Evolutionary conservation across 2,113 vertebrate species (phyloP), one percentile per base, ranked within the genome.

Genomic region (Aleadryas rufinucha): DNA sequence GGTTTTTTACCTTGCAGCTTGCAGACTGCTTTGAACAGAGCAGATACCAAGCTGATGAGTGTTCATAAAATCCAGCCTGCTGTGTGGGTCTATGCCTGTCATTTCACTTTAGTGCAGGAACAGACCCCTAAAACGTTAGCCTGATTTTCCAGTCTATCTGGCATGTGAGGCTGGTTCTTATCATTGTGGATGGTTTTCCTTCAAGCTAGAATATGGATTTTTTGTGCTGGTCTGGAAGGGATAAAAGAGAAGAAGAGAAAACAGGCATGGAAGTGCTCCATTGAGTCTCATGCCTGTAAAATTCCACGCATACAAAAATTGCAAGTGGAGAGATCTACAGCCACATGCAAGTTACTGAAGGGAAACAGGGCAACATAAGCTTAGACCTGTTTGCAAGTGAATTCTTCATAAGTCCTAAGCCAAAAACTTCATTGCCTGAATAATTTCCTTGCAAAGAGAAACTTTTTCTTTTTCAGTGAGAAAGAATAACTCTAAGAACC

Each of bases 401-500:
- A 75, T 93, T 94, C 86, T 91, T 50, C 61, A 24, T 54, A 92
- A 71, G 3, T 15, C 18, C 17, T 57, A 17, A 91, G 87, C 27
- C 65, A 95, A 63, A 85, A 91, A 88, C 49, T 91, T 87, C 13
- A 10, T 81, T 86, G 56, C 33, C 75, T 76, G 47, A 82, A 64
- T 72, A 10, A 86, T 87, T 92, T 93, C 74, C 92, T 87, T 86
- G 76, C 75, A 87, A 93, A 41, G 21, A 90, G 53, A 50, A 89
- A 91, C 64, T 80, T 69, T 28, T 56, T 92, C 44, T 81, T 79
- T 31, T 33, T 35, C 60, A n/a, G 30, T 78, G 96, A 96, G 97
- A 96, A 97, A 95, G 57, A 96, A 66, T 93, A 94, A 27, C 89
- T 96, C 94, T 95, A 93, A 97, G 94, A 98, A 97, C 59, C 5